Base-by-base conservation (phyloP, 2,113 vertebrate genomes). In the Pachyramphus minor region DNA sequence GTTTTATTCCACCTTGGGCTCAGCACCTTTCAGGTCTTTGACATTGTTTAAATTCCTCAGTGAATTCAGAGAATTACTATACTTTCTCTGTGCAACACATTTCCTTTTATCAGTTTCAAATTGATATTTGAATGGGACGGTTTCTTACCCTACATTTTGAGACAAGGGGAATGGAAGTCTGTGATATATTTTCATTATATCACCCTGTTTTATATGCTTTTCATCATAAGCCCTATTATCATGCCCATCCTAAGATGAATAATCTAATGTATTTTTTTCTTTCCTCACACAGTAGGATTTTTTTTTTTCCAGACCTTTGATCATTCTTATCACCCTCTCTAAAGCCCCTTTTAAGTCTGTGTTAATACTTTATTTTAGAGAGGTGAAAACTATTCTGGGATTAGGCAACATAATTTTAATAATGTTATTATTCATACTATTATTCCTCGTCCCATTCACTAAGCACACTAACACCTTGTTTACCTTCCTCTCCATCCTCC, bases 281-380 rank as follows among this genome's bases (percentile, higher is more conserved):
- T 78, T 68, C 35, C 56, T 87, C 27, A 28, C n/a, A 59, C 68
- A 89, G 52, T 72, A 77, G 55, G 27, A 14, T 1, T 23, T 90
- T 90, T 50, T 72, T 93, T 93, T 89, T 55, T 76, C 30, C 64
- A 84, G 63, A 39, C 47, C 95, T 96, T 95, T 96, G 92, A 97
- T 96, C 90, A 87, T 89, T 96, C 67, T 95, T 87, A 84, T 84
- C 83, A 88, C 53, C 62, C 41, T 94, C 62, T 93, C 90, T 93
- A 93, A 96, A 94, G 80, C 37, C 49, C 69, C 79, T 94, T 95
- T 95, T 82, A 96, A 96, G 88, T 90, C 90, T 81, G 41, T 78
- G 84, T 84, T 94, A 93, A 95, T 89, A 82, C 23, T 56, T 58
- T 25, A 87, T 84, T 78, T 86, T 67, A 78, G 52, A 64, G 88